These are phyloP conservation scores for Cyphomyrus discorhynchus DNA, from an alignment of 2,113 vertebrate species.

Conservation along the genomic window DNA sequence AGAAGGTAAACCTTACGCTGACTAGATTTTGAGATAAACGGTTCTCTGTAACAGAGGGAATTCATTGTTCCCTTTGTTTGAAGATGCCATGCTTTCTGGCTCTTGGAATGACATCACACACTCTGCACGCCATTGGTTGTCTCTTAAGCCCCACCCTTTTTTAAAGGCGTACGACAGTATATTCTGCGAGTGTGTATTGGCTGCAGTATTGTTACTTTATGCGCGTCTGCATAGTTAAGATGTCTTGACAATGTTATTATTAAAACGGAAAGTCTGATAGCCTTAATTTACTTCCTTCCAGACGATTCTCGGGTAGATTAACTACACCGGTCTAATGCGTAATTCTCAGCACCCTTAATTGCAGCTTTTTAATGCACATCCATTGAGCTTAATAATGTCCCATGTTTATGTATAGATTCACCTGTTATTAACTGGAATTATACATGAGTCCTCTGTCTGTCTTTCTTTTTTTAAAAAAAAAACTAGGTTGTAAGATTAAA, in stretches of 20 bases:
- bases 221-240: background rate
- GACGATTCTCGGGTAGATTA: background rate
- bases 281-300: background rate
- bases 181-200: background rate
- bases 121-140: conserved; percentile 71
- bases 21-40: background rate
- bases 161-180: conserved; percentile 60
- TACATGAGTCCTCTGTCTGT: background rate
- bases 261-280: background rate
- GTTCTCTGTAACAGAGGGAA: background rate
- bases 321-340: background rate
- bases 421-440: background rate
- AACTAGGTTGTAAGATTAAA: conserved; percentile 92
- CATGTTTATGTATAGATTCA: background rate
- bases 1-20: background rate
- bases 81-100: conserved; percentile 80
- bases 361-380: background rate
- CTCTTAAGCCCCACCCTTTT: conserved; percentile 40
- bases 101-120: conserved; percentile 85
- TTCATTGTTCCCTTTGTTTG: conserved; percentile 98
- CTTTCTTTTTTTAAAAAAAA: too few species aligned
- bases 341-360: background rate
- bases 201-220: background rate
- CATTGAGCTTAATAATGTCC: background rate
- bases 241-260: background rate